phyloP scores from a whole-genome alignment of 2,113 vertebrate genomes.

The Psittacus erithacus region DNA sequence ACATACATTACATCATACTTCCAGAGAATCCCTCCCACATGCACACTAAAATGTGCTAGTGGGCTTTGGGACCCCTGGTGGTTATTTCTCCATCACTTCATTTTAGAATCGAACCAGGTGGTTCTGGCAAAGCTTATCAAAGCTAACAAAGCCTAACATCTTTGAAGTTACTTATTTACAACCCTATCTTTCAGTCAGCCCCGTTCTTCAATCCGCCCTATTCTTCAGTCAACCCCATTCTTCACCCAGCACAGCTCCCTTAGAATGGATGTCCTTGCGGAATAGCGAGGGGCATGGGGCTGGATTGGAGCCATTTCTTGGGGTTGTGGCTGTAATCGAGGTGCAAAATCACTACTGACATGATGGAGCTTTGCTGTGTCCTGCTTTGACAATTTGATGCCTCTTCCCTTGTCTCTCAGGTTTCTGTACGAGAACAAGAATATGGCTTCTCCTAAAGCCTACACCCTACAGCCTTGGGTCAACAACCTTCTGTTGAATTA shows the following conservation, averaged over 20 bases:
- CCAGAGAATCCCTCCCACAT: too few relatives aligned
- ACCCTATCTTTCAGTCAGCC: too few relatives aligned
- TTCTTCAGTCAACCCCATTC: too few relatives aligned
- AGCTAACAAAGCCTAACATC: too few relatives aligned
- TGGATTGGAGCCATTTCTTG: not conserved
- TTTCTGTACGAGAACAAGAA: not conserved
- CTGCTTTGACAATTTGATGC: not conserved
- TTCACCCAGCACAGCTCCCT: not conserved
- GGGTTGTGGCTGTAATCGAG: not conserved
- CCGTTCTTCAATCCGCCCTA: too few relatives aligned
- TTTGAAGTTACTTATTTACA: too few relatives aligned
- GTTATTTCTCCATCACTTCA: too few relatives aligned
- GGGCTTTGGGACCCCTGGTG: too few relatives aligned
- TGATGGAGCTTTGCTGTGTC: not conserved
- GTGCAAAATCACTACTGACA: not conserved
- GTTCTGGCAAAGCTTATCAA: too few relatives aligned
- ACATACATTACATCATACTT: too few relatives aligned
- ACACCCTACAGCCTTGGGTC: slow-evolving; percentile 36
- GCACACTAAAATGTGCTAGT: too few relatives aligned
- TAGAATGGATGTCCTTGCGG: not conserved
- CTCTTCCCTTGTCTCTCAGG: not conserved
- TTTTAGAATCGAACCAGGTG: too few relatives aligned
- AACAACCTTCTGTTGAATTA: slow-evolving; percentile 29
- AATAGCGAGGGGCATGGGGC: not conserved
- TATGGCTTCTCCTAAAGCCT: not conserved